phyloP scores from a whole-genome alignment of 1,140 invertebrate species.

The Phymastichus coffea region DNA sequence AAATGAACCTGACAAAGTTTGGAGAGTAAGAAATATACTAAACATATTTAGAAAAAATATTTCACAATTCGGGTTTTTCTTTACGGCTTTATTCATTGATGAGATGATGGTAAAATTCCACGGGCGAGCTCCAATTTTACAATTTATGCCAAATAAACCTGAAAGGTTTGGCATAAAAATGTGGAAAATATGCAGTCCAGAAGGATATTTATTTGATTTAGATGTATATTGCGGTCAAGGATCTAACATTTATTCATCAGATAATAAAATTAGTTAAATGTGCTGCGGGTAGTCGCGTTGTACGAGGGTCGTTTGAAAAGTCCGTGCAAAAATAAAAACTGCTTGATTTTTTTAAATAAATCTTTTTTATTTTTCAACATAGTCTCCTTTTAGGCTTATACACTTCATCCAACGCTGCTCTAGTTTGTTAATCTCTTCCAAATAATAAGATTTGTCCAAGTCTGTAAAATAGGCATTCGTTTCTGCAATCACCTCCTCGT shows the following conservation, averaged over 20 bases:
- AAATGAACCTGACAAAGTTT: slow-evolving; percentile 1
- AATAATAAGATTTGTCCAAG: too few relatives aligned
- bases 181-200: slow-evolving; percentile 10
- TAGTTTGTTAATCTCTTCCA: too few relatives aligned
- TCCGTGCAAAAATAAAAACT: too few relatives aligned
- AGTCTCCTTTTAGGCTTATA: too few relatives aligned
- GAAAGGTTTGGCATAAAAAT: too few relatives aligned
- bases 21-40: neutral
- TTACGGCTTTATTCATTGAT: slow-evolving; percentile 9
- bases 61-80: slow-evolving; percentile 4
- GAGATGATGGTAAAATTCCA: slow-evolving; percentile 21
- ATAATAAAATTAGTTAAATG: neutral
- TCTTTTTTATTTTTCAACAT: too few relatives aligned
- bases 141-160: slow-evolving; percentile 22
- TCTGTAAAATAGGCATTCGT: too few relatives aligned
- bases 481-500: too few relatives aligned
- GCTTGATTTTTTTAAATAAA: too few relatives aligned
- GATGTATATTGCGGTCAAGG: slow-evolving; percentile 9
- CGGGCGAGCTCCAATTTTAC: slow-evolving; percentile 7
- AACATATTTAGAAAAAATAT: slow-evolving; percentile 11
- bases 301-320: too few relatives aligned
- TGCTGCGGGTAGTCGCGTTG: slow-evolving; percentile 1
- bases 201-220: slow-evolving; percentile 20
- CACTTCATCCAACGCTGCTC: too few relatives aligned
- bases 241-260: neutral